Evolutionary conservation across 2,797 vertebrate genomes (phyloP).

Genomic region (Oreochromis mossambicus): DNA sequence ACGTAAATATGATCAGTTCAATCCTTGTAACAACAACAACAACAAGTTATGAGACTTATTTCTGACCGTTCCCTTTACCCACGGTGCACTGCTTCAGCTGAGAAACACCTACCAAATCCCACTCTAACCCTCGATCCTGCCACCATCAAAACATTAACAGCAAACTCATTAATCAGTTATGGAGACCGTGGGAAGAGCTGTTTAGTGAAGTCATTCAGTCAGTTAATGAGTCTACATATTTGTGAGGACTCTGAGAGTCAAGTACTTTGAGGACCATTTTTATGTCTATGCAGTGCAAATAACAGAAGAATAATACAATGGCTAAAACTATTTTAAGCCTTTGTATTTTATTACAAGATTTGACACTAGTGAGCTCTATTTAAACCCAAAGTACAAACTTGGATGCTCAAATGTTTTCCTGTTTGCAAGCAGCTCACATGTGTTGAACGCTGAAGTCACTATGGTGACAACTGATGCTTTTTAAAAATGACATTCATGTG

Average conservation of each 20-base stretch:
- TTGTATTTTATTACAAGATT: neutral
- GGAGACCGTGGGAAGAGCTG: neutral
- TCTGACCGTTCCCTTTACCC: fast-evolving
- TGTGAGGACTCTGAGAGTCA: neutral
- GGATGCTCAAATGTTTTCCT: neutral
- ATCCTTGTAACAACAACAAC: fast-evolving
- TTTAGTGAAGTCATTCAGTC: neutral
- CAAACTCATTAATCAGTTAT: neutral
- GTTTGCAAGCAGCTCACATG: neutral
- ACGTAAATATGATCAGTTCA: neutral
- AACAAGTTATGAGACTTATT: neutral
- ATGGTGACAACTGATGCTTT: neutral
- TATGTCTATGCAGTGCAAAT: neutral
- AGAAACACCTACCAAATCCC: fast-evolving
- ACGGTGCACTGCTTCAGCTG: neutral
- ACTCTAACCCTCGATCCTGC: neutral
- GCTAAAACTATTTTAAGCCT: neutral
- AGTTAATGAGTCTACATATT: neutral
- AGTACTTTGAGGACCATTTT: neutral
- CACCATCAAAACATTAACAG: neutral
- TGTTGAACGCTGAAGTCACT: neutral
- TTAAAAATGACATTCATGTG: neutral
- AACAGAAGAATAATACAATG: neutral
- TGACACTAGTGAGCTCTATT: neutral
- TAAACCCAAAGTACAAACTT: neutral